Evolutionary conservation across 2,888 invertebrate genomes (phyloP).

Genomic region (Muscina levida): DNA sequence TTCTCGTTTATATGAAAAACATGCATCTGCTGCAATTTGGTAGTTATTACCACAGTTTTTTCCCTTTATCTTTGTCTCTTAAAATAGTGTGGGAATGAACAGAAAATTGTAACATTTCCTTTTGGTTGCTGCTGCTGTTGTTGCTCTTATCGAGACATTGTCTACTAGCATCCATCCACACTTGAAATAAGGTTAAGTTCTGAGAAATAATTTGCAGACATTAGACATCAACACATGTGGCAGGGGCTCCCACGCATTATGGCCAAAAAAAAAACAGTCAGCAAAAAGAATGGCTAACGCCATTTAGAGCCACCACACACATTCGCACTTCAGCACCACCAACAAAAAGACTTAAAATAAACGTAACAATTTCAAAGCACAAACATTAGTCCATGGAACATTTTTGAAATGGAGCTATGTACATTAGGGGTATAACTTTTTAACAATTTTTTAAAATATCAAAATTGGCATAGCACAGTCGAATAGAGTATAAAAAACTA

Average conservation of each 20-base stretch:
- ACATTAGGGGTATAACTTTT: too few species aligned
- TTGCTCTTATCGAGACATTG: too few species aligned
- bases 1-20: not conserved
- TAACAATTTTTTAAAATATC: too few species aligned
- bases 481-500: too few species aligned
- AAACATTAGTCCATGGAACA: conserved; percentile 16
- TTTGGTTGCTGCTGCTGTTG: too few species aligned
- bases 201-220: conserved; percentile 36
- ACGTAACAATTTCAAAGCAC: conserved; percentile 14
- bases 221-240: conserved; percentile 40
- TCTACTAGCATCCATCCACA: not conserved
- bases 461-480: too few species aligned
- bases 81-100: conserved; percentile 37
- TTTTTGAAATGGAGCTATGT: not conserved
- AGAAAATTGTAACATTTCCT: not conserved
- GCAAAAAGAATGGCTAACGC: conserved; percentile 28
- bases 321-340: too few species aligned
- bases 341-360: not conserved
- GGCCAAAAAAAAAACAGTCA: too few species aligned
- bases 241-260: conserved; percentile 26
- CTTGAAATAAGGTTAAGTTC: conserved; percentile 32
- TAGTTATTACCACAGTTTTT: conserved; percentile 20
- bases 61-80: too few species aligned
- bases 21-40: conserved; percentile 1
- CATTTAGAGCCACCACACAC: not conserved